Percentiles rank a stretch among this genome's conserved stretches.
phyloP scores from a whole-genome alignment of 2,888 invertebrate genomes.

The Entomobrya proxima region DNA sequence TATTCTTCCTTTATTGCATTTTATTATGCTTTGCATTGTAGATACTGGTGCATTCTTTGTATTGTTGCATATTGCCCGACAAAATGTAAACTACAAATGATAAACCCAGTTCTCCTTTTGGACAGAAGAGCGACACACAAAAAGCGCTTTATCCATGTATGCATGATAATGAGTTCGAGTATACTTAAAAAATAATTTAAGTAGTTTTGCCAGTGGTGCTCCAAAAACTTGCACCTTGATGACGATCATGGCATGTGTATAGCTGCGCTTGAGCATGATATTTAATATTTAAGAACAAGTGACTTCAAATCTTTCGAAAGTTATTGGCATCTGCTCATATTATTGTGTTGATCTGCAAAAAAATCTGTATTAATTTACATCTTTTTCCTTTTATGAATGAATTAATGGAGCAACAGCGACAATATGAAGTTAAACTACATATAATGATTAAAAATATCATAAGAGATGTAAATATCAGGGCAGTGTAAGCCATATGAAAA shows the following conservation, averaged over 20 bases:
- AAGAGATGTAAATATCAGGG: not conserved
- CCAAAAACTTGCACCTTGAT: not conserved
- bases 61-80: conserved; percentile 37
- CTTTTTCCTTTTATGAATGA: no score
- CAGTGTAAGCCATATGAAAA: no score
- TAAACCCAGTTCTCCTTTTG: conserved; percentile 31
- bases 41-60: not conserved
- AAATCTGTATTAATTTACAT: not conserved
- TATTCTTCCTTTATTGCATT: conserved; percentile 23
- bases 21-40: conserved; percentile 25
- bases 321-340: conserved; percentile 6
- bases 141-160: not conserved
- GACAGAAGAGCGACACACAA: not conserved
- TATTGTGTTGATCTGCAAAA: not conserved
- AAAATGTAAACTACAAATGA: conserved; percentile 33
- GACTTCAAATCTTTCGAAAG: not conserved
- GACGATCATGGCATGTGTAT: no score
- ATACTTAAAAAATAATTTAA: not conserved
- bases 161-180: not conserved
- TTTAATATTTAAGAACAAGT: no score
- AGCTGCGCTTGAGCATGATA: no score
- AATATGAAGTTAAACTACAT: not conserved
- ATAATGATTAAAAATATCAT: not conserved
- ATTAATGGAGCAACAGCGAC: not conserved
- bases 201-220: not conserved